Conservation (phyloP, 2,888 invertebrate species). For the Toxonevra muliebris region DNA sequence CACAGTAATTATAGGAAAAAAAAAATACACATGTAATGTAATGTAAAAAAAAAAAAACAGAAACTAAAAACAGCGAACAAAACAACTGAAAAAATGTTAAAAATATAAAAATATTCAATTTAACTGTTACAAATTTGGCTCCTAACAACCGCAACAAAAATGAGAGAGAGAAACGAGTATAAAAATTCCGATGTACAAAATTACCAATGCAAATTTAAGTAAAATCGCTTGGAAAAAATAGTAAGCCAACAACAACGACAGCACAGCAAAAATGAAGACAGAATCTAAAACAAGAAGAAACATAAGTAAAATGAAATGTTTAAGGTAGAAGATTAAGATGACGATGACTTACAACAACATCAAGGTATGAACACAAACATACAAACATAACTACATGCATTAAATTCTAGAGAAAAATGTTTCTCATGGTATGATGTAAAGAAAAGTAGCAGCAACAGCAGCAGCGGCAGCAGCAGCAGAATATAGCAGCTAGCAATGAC, state of each 20-base stretch:
- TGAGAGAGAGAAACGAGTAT: neutral
- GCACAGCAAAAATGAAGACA: constrained; percentile 15
- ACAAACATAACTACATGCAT: neutral
- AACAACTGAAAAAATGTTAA: constrained; percentile 6
- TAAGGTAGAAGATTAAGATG: constrained; percentile 2
- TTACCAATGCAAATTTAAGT: constrained; percentile 25
- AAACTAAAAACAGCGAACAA: constrained; percentile 22
- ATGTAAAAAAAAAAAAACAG: too few species aligned
- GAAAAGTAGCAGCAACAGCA: neutral
- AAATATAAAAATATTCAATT: constrained; percentile 37
- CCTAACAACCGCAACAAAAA: constrained; percentile 1
- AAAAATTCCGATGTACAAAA: too few species aligned
- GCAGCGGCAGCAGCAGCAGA: constrained; percentile 1
- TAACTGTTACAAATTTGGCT: constrained; percentile 34
- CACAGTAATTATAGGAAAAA: constrained; percentile 39
- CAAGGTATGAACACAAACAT: constrained; percentile 26
- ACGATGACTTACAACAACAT: constrained; percentile 18
- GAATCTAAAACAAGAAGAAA: constrained; percentile 29
- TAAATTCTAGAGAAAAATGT: too few species aligned
- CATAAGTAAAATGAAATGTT: constrained; percentile 4
- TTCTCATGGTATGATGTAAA: too few species aligned
- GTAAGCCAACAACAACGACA: constrained; percentile 10
- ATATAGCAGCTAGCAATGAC: constrained; percentile 11
- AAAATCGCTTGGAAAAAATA: constrained; percentile 17
- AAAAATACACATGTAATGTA: too few species aligned